These are phyloP conservation scores for Notodonta ziczac DNA, from an alignment of 2,888 invertebrate species.

Conservation along the genomic window DNA sequence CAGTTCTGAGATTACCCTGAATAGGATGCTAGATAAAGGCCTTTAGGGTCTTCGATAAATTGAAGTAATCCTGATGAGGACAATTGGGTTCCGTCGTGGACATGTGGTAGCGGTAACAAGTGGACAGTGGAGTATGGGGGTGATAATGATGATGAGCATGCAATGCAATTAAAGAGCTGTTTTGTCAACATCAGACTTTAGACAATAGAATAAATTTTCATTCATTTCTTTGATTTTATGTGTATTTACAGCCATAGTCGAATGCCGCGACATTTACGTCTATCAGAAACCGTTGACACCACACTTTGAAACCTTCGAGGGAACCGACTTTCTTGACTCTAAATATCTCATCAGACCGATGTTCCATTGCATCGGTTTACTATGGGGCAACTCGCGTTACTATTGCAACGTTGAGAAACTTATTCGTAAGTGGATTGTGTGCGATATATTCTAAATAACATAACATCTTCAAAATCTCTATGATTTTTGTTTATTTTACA, in stretches of 20 bases:
- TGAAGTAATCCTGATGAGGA: no score
- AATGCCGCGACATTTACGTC: conserved; percentile 92
- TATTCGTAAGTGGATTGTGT: conserved; percentile 64
- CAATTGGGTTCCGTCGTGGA: no score
- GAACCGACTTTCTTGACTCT: conserved; percentile 87
- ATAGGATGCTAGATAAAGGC: no score
- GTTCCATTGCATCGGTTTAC: conserved; percentile 91
- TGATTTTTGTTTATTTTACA: conserved; percentile 62
- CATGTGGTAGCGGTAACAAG: no score
- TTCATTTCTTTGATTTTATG: neutral
- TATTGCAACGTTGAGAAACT: conserved; percentile 86
- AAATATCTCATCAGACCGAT: conserved; percentile 86
- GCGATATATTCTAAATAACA: no score
- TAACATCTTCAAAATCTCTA: no score
- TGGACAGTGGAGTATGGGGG: no score
- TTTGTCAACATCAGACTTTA: no score
- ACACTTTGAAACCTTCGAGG: conserved; percentile 89
- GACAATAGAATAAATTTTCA: neutral
- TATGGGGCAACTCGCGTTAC: conserved; percentile 94
- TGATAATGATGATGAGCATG: no score
- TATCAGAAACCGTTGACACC: conserved; percentile 89
- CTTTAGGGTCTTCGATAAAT: no score
- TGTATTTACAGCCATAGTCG: conserved; percentile 87
- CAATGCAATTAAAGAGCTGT: no score
- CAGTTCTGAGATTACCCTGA: no score